Conservation (phyloP, 92 coral and sea anemone genomes). For the Isaurus tuberculatus region DNA sequence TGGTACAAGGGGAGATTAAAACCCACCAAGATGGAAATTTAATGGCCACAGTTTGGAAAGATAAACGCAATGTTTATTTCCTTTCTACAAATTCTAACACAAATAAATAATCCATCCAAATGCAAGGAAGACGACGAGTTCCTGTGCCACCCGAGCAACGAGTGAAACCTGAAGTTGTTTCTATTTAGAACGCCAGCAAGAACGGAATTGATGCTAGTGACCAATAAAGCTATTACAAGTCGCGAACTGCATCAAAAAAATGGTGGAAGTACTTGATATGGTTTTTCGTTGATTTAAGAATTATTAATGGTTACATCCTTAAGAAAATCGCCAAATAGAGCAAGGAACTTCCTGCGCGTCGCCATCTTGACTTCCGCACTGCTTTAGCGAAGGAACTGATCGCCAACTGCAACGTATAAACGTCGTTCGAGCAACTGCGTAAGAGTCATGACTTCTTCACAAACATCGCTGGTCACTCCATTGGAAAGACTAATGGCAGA, state of each 20-base stretch:
- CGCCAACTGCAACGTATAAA: constrained; percentile 46
- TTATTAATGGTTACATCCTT: constrained; percentile 55
- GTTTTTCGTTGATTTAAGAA: constrained; percentile 54
- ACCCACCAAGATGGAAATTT: constrained; percentile 11
- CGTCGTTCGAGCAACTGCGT: constrained; percentile 3
- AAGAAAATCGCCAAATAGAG: constrained; percentile 29
- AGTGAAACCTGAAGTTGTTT: constrained; percentile 16
- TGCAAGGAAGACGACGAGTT: constrained; percentile 7
- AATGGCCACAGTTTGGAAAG: constrained; percentile 23
- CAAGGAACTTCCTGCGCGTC: constrained; percentile 24
- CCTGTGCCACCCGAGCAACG: constrained; percentile 8
- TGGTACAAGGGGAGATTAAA: constrained; percentile 11
- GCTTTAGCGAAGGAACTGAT: constrained; percentile 41
- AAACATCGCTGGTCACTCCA: constrained; percentile 39
- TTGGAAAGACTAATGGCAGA: constrained; percentile 35
- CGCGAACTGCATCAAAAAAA: constrained; percentile 42
- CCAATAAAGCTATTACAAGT: constrained; percentile 47
- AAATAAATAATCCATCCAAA: not conserved
- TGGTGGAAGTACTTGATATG: constrained; percentile 62
- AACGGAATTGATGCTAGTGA: constrained; percentile 36
- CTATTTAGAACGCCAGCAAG: constrained; percentile 23
- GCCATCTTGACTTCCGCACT: constrained; percentile 48
- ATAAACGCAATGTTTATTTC: not conserved
- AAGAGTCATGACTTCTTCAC: not conserved
- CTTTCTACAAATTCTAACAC: not conserved